Base-by-base conservation (phyloP, 2,797 vertebrate species). In the Moxostoma hubbsi region DNA sequence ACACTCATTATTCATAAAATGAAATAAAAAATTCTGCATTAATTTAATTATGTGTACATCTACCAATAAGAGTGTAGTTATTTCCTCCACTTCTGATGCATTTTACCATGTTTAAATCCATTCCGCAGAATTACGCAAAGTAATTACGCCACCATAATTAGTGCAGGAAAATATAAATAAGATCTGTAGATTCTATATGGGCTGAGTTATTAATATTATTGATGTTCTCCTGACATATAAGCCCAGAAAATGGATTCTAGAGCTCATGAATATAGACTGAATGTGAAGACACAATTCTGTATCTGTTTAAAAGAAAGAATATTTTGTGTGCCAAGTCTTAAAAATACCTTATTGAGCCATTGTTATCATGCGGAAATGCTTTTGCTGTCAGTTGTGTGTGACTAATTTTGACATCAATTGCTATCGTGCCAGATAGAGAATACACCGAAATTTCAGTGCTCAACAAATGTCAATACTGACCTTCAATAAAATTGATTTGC, bases 401-500 rank as follows among this genome's bases (percentile, higher is more conserved):
- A 81, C 53, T 76, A 69, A 77, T 79, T 80, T 66, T 80, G 67
- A 51, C 63, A 77, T 80, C 69, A 61, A 54, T 53, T 70, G 61
- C 61, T 61, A 7, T 9, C 75, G 53, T 81, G 75, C 47, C 59
- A 68, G 61, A 64, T 15, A 6, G 67, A 79, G 66, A 50, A 61
- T 76, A 59, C 64, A 10, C 53, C 61, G 74, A 77, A 49, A 68
- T 61, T 47, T 85, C 54, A 58, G 68, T 24, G 9, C 73, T 79
- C 50, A 79, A 62, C 73, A 9, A 36, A 10, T 58, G 59, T 77
- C 84, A 63, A 83, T 85, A 74, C 65, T 46, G 59, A 77, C 62
- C 47, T 59, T 80, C 82, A 74, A 82, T 82, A 77, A 83, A n/a
- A 83, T 83, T 61, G 75, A 75, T 83, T 79, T 81, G 72, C 71